Percentiles rank a stretch among this genome's conserved stretches.
Evolutionary conservation across 2,888 invertebrate species (phyloP).

Genomic region (Drosophila mercatorum): DNA sequence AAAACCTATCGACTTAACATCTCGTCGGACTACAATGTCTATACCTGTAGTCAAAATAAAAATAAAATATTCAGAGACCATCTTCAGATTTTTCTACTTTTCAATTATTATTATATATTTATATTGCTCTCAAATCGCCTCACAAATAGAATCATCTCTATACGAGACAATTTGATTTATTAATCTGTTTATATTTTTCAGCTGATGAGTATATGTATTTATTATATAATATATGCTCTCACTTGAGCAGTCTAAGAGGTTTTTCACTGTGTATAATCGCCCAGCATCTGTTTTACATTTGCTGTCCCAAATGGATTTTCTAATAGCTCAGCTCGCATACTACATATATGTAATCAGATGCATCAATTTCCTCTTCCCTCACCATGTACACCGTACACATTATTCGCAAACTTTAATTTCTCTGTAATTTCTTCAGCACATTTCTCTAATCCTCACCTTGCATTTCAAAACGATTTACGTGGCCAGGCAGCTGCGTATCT

Average conservation of each 20-base stretch:
- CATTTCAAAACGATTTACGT: constrained; percentile 74
- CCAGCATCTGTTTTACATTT: constrained; percentile 2
- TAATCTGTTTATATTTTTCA: too few relatives aligned
- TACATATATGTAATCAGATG: constrained; percentile 17
- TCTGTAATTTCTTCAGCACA: constrained; percentile 61
- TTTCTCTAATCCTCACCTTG: constrained; percentile 75
- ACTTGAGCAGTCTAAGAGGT: neutral
- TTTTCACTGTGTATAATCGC: constrained; percentile 10
- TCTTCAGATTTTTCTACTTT: too few relatives aligned
- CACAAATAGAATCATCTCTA: neutral
- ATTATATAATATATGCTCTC: neutral
- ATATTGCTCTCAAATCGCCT: too few relatives aligned
- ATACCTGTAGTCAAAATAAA: too few relatives aligned
- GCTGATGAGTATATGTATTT: neutral
- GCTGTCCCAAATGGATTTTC: constrained; percentile 8
- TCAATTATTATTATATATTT: too few relatives aligned
- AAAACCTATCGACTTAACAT: too few relatives aligned
- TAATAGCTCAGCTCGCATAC: constrained; percentile 19
- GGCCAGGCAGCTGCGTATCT: constrained; percentile 52
- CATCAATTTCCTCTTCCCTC: neutral
- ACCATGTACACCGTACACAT: constrained; percentile 37
- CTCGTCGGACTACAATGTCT: too few relatives aligned
- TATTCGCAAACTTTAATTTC: constrained; percentile 66
- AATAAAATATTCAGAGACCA: too few relatives aligned
- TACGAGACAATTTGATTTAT: neutral